Base-by-base conservation (phyloP, 2,888 invertebrate genomes). In the Lymantria monacha region DNA sequence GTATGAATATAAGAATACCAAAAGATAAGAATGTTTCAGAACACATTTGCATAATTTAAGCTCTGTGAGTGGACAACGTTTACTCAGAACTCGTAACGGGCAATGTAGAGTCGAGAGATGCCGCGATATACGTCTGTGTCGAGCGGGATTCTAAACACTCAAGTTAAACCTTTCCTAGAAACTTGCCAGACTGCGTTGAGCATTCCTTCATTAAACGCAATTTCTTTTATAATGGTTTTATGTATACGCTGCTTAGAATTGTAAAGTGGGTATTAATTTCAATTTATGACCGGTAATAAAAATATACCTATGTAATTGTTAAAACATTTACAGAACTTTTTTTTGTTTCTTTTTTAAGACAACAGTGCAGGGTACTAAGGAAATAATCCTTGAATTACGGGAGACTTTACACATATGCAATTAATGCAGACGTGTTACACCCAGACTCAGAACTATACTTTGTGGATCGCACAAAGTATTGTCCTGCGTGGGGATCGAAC, bases 161-260 rank as follows among this genome's bases (percentile, higher is more conserved):
- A 72, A 72, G 64, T 74, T 69, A 69, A 75, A 74, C 75, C 68
- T 72, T 76, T 74, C 76, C 70, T 46, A 74, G 76, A 76, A 80
- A 75, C 77, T 75, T 72, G 62, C 66, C 71, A 69, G 69, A 67
- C 69, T 49, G 48, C 58, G 63, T 62, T 69, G 56, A 37, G 48
- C 59, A 66, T 69, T 71, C 72, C 69, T 72, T 69, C 67, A 76
- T 74, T 69, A 73, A 72, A 70, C 70, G 48, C 56, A 62, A 55
- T 62, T 52, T 60, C 55, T 58, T 48, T 57, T 56, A 55, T 46
- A 30, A 37, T 43, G 46, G 44, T 57, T 59, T 54, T 55, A 59
- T 59, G 44, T 48, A 49, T 44, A 31, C 44, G 49, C 44, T 48
- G 49, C 54, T 60, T 55, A 44, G 51, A 57, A 63, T 49, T 62